Evolutionary conservation across 2,888 invertebrate species (phyloP), one percentile per base, ranked within the genome.

Genomic region (Cephonodes hylas): DNA sequence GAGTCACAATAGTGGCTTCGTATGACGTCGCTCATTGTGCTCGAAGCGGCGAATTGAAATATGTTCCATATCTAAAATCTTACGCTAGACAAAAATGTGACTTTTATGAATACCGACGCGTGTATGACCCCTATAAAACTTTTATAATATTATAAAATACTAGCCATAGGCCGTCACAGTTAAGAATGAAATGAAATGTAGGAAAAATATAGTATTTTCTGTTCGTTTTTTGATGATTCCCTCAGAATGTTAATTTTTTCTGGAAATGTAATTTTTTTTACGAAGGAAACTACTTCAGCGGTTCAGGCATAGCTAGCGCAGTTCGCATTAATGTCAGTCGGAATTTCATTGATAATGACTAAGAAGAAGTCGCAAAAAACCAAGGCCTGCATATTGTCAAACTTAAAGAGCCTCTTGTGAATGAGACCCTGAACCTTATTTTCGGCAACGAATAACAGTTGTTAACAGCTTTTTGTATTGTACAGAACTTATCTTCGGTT

Each of bases 61-160:
- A 85, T 80, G 77, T 73, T 76, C 75, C 75, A 70, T 83, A 88
- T 85, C 83, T 83, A 71, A 70, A 69, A 80, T 77, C 79, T 78
- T 65, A 65, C 66, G 68, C 72, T 75, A 77, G 78, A 84, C 79
- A 80, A 79, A 81, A 77, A 75, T 77, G 67, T 81, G 84, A 83
- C 84, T 81, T 84, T 86, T 88, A 88, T 84, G 84, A 86, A 84
- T 78, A 81, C 80, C 75, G 81, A 81, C 80, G 83, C 74, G 66
- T 66, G 66, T 71, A 66, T 78, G 79, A 79, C 76, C 76, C 73
- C 69, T 69, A 75, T 77, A 75, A 75, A 75, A 66, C 45, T 56
- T 38, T 38, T 38, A 38, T 38, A 64, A 59, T 65, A 62, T 58
- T 60, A 66, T 56, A 53, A 53, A 27, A 58, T 44, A 53, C 61